Evolutionary conservation across 2,113 vertebrate genomes (phyloP).

Genomic region (Poeciliopsis retropinna): DNA sequence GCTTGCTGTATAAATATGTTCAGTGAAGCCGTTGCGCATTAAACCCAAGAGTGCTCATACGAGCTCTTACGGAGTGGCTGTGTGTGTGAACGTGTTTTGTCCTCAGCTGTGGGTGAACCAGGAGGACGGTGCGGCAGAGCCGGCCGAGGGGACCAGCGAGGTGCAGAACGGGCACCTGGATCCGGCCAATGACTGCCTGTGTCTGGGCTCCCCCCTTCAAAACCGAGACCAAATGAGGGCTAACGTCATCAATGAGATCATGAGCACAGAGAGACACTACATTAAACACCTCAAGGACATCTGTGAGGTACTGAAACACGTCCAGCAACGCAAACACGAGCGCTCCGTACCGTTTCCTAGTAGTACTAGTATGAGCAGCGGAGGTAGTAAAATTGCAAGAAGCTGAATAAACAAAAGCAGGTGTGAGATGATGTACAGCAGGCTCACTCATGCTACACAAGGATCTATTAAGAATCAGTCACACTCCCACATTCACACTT

Average conservation of each 20-base stretch:
- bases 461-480: conserved; percentile 26
- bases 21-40: conserved; percentile 3
- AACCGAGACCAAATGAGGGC: conserved; percentile 99
- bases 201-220: conserved; percentile 92
- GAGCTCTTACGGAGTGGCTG: conserved; percentile 31
- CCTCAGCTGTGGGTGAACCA: conserved; percentile 98
- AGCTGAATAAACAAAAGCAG: conserved; percentile 13
- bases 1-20: neutral
- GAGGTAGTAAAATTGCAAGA: conserved; percentile 6
- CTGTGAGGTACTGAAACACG: conserved; percentile 87
- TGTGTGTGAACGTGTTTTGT: conserved; percentile 38
- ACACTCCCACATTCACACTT: conserved; percentile 61
- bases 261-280: conserved; percentile 99
- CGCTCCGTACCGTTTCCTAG: neutral
- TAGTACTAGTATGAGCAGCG: neutral
- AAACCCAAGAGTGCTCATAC: conserved; percentile 7
- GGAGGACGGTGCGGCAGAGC: conserved; percentile 90
- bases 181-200: conserved; percentile 94
- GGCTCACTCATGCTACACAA: conserved; percentile 17
- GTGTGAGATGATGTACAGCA: neutral
- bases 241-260: conserved; percentile 99
- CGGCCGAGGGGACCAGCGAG: conserved; percentile 90
- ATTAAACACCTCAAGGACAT: conserved; percentile 99
- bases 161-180: conserved; percentile 97
- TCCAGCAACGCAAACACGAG: conserved; percentile 7